Conservation (phyloP, 64 coral and sea anemone genomes). For the Orbicella faveolata region DNA sequence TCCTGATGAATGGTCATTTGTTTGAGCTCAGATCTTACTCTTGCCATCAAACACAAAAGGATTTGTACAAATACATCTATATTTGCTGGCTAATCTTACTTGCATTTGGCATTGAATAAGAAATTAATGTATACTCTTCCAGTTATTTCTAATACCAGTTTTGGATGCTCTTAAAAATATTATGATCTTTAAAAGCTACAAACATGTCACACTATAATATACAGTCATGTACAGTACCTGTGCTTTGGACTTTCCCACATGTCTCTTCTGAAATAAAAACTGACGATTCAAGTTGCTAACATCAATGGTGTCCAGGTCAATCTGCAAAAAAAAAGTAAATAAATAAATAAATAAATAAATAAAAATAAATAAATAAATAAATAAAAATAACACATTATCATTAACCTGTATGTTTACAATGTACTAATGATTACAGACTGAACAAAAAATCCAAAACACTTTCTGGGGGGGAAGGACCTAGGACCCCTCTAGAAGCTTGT, state of each 20-base stretch:
- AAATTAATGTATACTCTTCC: too few relatives aligned
- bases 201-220: background rate
- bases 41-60: too few relatives aligned
- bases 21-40: too few relatives aligned
- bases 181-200: background rate
- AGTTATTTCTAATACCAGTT: too few relatives aligned
- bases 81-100: too few relatives aligned
- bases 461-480: too few relatives aligned
- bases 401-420: background rate
- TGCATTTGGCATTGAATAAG: too few relatives aligned
- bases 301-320: constrained; percentile 99
- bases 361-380: background rate
- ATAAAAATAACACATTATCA: background rate
- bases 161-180: background rate
- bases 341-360: background rate
- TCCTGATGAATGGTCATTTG: too few relatives aligned
- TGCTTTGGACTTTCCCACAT: constrained; percentile 97
- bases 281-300: constrained; percentile 99
- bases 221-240: constrained; percentile 43
- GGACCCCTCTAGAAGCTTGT: too few relatives aligned
- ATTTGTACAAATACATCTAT: too few relatives aligned
- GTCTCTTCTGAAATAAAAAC: constrained; percentile 96
- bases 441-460: too few relatives aligned
- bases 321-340: constrained; percentile 26
- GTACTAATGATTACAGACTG: too few relatives aligned